Conservation (phyloP, 2,113 vertebrate genomes). For the Aegithalos caudatus region DNA sequence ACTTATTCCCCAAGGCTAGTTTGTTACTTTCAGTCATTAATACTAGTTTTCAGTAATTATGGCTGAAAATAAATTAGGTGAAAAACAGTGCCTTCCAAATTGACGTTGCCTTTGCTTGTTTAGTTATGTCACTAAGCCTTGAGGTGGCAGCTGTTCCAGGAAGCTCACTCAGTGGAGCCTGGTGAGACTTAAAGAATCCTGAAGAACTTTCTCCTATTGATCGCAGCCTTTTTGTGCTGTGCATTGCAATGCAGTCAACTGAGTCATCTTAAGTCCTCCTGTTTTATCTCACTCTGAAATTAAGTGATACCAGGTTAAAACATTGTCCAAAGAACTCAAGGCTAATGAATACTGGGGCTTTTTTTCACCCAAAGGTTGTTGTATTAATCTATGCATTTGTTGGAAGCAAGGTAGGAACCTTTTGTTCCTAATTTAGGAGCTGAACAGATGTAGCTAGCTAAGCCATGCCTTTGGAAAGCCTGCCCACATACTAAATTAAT, state of each 20-base stretch:
- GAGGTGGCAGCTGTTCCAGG: not conserved
- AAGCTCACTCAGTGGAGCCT: not conserved
- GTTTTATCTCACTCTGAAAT: not conserved
- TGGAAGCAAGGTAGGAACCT: not conserved
- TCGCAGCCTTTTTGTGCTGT: not conserved
- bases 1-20: not conserved
- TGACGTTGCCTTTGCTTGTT: not conserved
- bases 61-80: not conserved
- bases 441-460: not conserved
- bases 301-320: not conserved
- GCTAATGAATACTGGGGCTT: not conserved
- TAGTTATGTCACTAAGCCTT: not conserved
- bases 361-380: not conserved
- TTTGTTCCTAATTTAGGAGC: not conserved
- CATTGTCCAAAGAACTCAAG: not conserved
- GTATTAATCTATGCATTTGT: not conserved
- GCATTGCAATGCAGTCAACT: not conserved
- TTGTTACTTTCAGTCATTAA: not conserved
- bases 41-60: not conserved
- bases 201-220: not conserved
- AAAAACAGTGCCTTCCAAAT: not conserved
- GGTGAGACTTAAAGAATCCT: not conserved
- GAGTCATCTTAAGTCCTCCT: not conserved
- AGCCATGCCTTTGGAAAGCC: not conserved
- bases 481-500: not conserved